phyloP scores from a whole-genome alignment of 1,140 invertebrate genomes.

The Bursaphelenchus mucronatus region DNA sequence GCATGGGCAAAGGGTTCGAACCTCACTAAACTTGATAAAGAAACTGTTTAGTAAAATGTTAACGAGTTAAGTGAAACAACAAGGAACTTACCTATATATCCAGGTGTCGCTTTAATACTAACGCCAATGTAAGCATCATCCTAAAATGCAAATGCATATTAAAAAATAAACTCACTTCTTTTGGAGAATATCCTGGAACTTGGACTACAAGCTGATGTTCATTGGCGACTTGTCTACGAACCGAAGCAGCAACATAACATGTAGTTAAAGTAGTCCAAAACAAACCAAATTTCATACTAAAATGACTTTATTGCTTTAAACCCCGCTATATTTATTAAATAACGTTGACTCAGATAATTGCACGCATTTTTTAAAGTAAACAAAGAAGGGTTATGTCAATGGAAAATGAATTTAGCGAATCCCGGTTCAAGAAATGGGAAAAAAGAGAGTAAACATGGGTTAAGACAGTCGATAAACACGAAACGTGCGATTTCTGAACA shows the following conservation, averaged over 20 bases:
- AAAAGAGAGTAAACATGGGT: background rate
- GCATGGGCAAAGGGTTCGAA: conserved; percentile 58
- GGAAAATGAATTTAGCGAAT: background rate
- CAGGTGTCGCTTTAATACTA: conserved; percentile 48
- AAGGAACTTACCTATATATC: conserved; percentile 52
- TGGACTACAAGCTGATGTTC: conserved; percentile 11
- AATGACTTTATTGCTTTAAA: too few species aligned
- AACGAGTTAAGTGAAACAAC: conserved; percentile 8
- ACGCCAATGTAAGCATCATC: conserved; percentile 56
- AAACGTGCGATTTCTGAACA: conserved; percentile 19
- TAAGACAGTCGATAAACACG: conserved; percentile 15
- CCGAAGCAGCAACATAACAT: too few species aligned
- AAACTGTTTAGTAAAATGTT: too few species aligned
- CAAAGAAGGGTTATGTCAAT: too few species aligned
- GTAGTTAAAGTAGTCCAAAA: too few species aligned
- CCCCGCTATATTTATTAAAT: too few species aligned
- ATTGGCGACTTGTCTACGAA: too few species aligned
- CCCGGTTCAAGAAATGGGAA: background rate
- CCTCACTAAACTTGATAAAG: conserved; percentile 43
- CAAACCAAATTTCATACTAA: too few species aligned
- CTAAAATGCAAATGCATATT: conserved; percentile 27
- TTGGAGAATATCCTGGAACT: conserved; percentile 15
- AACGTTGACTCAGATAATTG: too few species aligned
- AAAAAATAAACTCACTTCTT: conserved; percentile 12
- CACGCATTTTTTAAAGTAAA: too few species aligned